Conservation (phyloP, 1,140 invertebrate genomes). For the Macrotrachela quadricornifera region DNA sequence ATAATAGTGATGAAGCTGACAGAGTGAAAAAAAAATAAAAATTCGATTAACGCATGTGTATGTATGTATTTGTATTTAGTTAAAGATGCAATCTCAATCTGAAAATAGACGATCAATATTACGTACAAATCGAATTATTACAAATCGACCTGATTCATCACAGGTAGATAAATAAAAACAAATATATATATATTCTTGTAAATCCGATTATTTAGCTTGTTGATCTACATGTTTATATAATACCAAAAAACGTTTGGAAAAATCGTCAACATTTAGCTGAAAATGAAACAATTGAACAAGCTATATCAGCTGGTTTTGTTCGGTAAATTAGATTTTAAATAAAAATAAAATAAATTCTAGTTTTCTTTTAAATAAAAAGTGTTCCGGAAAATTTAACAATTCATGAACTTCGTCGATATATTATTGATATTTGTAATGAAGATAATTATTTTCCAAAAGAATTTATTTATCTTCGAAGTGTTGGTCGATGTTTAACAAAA, state of each 20-base stretch:
- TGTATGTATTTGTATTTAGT: too few species aligned
- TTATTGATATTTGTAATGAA: conserved; percentile 15
- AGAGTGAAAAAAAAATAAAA: too few species aligned
- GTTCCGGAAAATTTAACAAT: conserved; percentile 21
- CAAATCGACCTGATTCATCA: conserved; percentile 1
- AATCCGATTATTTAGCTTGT: conserved; percentile 15
- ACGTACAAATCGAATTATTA: too few species aligned
- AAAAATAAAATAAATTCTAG: background rate
- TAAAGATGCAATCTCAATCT: too few species aligned
- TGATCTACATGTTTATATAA: conserved; percentile 30
- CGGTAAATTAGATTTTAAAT: conserved; percentile 16
- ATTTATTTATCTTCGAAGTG: conserved; percentile 27
- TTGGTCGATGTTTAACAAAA: conserved; percentile 28
- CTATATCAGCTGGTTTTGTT: conserved; percentile 29
- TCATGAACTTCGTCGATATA: conserved; percentile 20
- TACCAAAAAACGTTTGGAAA: conserved; percentile 27
- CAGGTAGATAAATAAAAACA: background rate
- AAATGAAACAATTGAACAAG: conserved; percentile 26
- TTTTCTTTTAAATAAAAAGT: conserved; percentile 13
- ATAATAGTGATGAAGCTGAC: too few species aligned
- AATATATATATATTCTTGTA: background rate
- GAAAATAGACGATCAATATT: too few species aligned
- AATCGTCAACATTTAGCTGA: conserved; percentile 24
- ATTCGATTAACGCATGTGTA: too few species aligned
- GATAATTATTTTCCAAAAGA: conserved; percentile 21